These are phyloP conservation scores for Adela reaumurella DNA, from an alignment of 2,888 invertebrate genomes.

Conservation along the genomic window DNA sequence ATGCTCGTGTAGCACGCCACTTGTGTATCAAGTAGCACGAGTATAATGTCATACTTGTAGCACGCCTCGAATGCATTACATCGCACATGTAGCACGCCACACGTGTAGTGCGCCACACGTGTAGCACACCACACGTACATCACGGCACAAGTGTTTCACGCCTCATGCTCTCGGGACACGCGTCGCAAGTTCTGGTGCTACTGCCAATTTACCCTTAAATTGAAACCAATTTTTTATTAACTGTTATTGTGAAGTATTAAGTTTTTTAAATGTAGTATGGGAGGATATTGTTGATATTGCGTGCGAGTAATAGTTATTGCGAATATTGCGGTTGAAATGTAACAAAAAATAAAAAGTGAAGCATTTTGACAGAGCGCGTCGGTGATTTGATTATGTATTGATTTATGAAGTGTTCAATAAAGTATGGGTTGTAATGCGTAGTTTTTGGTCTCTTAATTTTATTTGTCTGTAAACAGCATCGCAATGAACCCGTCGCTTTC, in stretches of 20 bases:
- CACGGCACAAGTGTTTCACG: not conserved
- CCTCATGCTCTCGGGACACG: not conserved
- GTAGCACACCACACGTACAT: too few relatives aligned
- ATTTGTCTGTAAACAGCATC: too few relatives aligned
- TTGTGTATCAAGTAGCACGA: too few relatives aligned
- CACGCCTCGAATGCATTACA: too few relatives aligned
- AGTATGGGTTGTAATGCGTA: too few relatives aligned
- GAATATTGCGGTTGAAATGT: slow-evolving; percentile 54
- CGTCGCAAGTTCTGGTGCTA: slow-evolving; percentile 25
- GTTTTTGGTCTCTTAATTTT: too few relatives aligned
- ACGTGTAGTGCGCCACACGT: not conserved
- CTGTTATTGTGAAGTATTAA: slow-evolving; percentile 49
- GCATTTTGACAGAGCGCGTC: not conserved
- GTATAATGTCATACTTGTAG: too few relatives aligned
- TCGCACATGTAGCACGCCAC: too few relatives aligned
- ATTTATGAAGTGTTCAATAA: too few relatives aligned
- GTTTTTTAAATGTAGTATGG: slow-evolving; percentile 34
- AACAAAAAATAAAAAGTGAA: slow-evolving; percentile 19
- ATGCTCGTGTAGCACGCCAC: not conserved
- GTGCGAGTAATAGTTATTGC: slow-evolving; percentile 26
- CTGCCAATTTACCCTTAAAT: slow-evolving; percentile 27
- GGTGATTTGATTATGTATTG: too few relatives aligned
- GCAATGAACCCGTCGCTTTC: too few relatives aligned
- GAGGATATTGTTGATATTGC: slow-evolving; percentile 32
- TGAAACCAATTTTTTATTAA: slow-evolving; percentile 21